phyloP scores from a whole-genome alignment of 1,140 invertebrate species.

The Cotesia chilonis region DNA sequence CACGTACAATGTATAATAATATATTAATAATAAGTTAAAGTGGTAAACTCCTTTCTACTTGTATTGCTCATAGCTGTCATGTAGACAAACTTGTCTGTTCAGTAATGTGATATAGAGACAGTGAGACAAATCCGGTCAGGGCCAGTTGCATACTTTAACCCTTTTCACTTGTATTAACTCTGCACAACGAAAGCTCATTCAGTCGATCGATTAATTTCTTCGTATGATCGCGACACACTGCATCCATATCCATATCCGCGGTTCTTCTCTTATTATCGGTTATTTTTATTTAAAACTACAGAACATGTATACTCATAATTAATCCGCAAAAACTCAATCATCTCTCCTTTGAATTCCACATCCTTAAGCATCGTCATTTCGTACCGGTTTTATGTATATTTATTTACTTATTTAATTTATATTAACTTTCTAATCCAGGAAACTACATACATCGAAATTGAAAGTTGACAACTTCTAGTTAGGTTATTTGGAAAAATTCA shows the following conservation, averaged over 20 bases:
- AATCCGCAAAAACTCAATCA: conserved; percentile 4
- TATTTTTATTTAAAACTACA: neutral
- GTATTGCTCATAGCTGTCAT: neutral
- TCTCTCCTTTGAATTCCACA: neutral
- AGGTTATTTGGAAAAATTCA: no score
- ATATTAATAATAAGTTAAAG: no score
- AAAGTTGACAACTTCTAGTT: neutral
- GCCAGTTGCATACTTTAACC: conserved; percentile 30
- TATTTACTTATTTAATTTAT: neutral
- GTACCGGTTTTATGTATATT: neutral
- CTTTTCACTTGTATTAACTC: conserved; percentile 3
- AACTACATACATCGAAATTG: neutral
- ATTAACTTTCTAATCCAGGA: conserved; percentile 14
- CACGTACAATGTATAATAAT: no score
- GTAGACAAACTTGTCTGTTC: conserved; percentile 2
- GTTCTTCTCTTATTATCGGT: neutral
- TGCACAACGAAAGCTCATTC: conserved; percentile 35
- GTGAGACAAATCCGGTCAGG: conserved; percentile 37
- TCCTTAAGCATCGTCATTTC: neutral
- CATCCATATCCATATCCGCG: no score
- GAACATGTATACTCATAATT: neutral
- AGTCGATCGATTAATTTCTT: conserved; percentile 21
- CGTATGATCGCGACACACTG: no score
- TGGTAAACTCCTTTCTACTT: neutral
- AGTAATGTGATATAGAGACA: neutral